Percentiles rank a stretch among this genome's conserved stretches.
phyloP scores from a whole-genome alignment of 1,140 invertebrate species.

The Linepithema humile region DNA sequence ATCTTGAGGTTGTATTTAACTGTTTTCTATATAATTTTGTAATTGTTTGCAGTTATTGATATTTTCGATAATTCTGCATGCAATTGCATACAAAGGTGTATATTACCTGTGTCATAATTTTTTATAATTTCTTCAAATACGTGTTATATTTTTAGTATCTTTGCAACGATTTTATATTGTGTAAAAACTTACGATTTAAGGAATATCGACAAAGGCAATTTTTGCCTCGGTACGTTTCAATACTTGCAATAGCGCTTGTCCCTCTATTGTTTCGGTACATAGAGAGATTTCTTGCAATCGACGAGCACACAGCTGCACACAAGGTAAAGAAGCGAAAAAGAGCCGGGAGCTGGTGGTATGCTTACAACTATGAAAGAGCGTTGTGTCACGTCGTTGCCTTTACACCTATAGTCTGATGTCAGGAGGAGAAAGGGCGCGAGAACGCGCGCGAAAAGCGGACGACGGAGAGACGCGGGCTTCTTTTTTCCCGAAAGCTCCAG shows the following conservation, averaged over 20 bases:
- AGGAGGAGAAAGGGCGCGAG: background rate
- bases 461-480: conserved; percentile 14
- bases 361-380: conserved; percentile 25
- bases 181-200: background rate
- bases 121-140: background rate
- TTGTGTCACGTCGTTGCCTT: conserved; percentile 20
- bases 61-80: background rate
- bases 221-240: background rate
- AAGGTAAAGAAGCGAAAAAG: conserved; percentile 19
- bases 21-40: background rate
- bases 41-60: background rate
- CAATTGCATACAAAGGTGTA: background rate
- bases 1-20: background rate
- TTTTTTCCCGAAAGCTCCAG: conserved; percentile 51
- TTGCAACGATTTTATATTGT: background rate
- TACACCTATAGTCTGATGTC: conserved; percentile 29
- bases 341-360: background rate
- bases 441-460: conserved; percentile 2
- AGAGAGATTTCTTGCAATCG: conserved; percentile 22
- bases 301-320: conserved; percentile 16
- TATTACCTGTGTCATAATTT: background rate
- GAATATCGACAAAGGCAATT: background rate
- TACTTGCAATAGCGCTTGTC: background rate
- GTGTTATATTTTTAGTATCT: background rate
- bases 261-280: background rate